A percentile compares a stretch with the other conserved stretches of the same genome.
phyloP scores from a whole-genome alignment of 2,113 vertebrate genomes.

The Dipodomys stephensi region DNA sequence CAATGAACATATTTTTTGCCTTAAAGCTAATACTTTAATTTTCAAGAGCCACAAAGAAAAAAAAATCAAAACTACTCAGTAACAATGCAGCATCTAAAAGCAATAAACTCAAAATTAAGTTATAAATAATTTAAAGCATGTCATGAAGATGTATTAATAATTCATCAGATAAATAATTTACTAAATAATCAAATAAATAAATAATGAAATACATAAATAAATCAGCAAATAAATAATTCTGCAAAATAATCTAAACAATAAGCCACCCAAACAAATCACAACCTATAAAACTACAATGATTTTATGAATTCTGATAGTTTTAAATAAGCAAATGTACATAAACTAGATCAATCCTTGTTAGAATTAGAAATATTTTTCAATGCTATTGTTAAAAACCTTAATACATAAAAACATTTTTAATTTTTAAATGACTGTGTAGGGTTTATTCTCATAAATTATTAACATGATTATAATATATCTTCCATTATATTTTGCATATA shows the following conservation, averaged over 20 bases:
- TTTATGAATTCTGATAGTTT: constrained; percentile 89
- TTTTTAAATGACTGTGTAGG: constrained; percentile 85
- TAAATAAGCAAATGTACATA: constrained; percentile 91
- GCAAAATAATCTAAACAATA: constrained; percentile 92
- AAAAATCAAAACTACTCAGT: constrained; percentile 94
- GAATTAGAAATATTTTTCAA: constrained; percentile 86
- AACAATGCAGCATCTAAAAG: constrained; percentile 97
- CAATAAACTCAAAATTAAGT: constrained; percentile 99
- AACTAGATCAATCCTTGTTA: constrained; percentile 87
- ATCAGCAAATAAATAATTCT: constrained; percentile 96
- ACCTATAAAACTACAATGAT: constrained; percentile 87
- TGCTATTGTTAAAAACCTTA: constrained; percentile 86
- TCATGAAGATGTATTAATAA: constrained; percentile 99
- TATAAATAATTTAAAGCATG: constrained; percentile 98
- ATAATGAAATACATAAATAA: constrained; percentile 99
- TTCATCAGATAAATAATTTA: constrained; percentile 99
- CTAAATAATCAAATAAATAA: constrained; percentile 99
- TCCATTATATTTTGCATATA: constrained; percentile 82
- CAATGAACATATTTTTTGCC: constrained; percentile 88
- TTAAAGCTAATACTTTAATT: constrained; percentile 95
- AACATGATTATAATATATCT: constrained; percentile 84
- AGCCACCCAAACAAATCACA: constrained; percentile 91
- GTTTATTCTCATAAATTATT: constrained; percentile 87
- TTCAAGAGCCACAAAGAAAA: constrained; percentile 92
- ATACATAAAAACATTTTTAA: constrained; percentile 84